A percentile compares a stretch with the other conserved stretches of the same genome.
Conservation (phyloP, 2,797 vertebrate genomes). For the Gobionotothen gibberifrons region DNA sequence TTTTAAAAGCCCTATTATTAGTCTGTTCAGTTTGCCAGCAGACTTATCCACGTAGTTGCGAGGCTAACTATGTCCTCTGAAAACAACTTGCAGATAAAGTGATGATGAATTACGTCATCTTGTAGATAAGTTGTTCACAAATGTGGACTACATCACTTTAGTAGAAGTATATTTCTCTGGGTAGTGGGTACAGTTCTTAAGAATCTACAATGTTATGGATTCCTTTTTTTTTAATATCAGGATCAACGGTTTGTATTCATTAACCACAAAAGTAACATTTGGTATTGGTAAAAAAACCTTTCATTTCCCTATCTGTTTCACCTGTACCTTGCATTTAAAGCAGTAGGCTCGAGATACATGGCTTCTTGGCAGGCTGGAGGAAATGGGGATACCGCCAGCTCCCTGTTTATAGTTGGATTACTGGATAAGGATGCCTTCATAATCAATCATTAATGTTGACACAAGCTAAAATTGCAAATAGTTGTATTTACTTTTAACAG, state of each 20-base stretch:
- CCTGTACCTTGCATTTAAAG: background rate
- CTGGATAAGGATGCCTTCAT: background rate
- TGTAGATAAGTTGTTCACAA: background rate
- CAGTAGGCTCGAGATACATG: no score
- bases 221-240: background rate
- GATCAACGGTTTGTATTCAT: background rate
- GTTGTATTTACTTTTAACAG: background rate
- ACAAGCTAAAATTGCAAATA: no score
- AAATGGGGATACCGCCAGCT: background rate
- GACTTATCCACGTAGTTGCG: constrained; percentile 21
- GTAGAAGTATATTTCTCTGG: background rate
- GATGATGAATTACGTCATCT: background rate
- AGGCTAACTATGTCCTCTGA: background rate
- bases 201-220: background rate
- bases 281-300: background rate
- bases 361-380: no score
- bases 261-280: background rate
- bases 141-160: background rate
- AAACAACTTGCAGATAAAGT: background rate
- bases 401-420: background rate
- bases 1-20: constrained; percentile 73
- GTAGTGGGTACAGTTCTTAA: background rate
- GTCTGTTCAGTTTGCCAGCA: constrained; percentile 34
- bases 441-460: no score
- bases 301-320: background rate